Percentiles rank a stretch among this genome's conserved stretches.
phyloP scores from a whole-genome alignment of 2,888 invertebrate species.

The Aphrophora alni region DNA sequence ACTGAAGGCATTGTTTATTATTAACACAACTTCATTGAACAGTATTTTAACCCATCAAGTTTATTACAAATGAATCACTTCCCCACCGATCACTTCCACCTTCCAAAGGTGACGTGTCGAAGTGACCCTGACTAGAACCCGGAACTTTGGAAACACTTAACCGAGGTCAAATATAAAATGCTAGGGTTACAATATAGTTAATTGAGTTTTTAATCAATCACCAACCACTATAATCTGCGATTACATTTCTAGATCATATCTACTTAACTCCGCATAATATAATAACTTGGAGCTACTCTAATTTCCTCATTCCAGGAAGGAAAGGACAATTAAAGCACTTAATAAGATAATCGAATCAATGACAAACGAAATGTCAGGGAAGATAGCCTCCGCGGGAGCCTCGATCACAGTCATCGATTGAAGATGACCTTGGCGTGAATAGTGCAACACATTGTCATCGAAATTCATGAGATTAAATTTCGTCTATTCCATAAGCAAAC shows the following conservation, averaged over 20 bases:
- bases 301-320: neutral
- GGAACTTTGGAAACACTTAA: neutral
- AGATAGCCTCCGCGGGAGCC: neutral
- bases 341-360: neutral
- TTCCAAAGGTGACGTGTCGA: neutral
- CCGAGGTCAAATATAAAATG: neutral
- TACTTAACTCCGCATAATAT: too few species aligned
- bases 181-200: neutral
- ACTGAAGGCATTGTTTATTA: too few species aligned
- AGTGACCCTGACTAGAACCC: neutral
- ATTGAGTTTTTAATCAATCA: neutral
- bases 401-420: neutral
- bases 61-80: too few species aligned
- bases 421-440: neutral
- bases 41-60: too few species aligned
- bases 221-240: neutral
- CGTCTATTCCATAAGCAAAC: too few species aligned
- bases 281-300: neutral
- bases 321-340: neutral
- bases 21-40: too few species aligned
- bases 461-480: too few species aligned
- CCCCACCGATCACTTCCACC: too few species aligned
- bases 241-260: neutral
- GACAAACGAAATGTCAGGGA: neutral
- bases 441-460: neutral